Evolutionary conservation across 2,113 vertebrate genomes (phyloP).

Genomic region (Zosterops pallidus): DNA sequence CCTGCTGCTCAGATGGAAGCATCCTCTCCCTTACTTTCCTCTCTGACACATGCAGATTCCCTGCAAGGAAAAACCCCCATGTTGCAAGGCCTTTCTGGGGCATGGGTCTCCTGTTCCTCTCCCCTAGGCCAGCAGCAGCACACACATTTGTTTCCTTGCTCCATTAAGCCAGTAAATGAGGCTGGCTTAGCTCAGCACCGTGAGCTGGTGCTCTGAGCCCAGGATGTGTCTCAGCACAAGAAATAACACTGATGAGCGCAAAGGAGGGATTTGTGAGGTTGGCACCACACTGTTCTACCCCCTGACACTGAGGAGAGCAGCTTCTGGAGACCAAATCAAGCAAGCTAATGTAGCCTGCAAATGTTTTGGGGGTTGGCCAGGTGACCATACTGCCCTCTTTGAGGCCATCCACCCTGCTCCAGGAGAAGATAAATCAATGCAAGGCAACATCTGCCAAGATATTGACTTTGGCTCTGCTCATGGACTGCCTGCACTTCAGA

Average conservation of each 20-base stretch:
- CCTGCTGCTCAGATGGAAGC: neutral
- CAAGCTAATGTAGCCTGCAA: slow-evolving; percentile 29
- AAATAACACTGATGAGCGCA: neutral
- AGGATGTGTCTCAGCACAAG: neutral
- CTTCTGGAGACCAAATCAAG: slow-evolving; percentile 27
- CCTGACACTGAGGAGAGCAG: slow-evolving; percentile 5
- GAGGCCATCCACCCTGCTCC: slow-evolving; percentile 49
- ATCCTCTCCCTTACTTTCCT: neutral
- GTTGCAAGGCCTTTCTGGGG: neutral
- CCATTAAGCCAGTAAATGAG: slow-evolving; percentile 49
- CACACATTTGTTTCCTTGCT: slow-evolving; percentile 15
- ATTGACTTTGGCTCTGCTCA: slow-evolving; percentile 76
- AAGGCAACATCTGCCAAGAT: slow-evolving; percentile 78
- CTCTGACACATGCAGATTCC: neutral
- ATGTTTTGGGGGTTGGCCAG: slow-evolving; percentile 53
- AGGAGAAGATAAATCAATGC: slow-evolving; percentile 75
- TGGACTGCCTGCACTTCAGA: slow-evolving; percentile 72
- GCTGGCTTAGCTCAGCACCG: neutral
- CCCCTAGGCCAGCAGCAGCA: neutral
- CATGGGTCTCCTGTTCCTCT: neutral
- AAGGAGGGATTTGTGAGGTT: slow-evolving; percentile 10
- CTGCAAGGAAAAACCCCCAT: neutral
- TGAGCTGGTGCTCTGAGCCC: neutral
- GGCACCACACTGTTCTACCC: slow-evolving; percentile 9
- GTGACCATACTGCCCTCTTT: slow-evolving; percentile 23